Evolutionary conservation across 2,797 vertebrate genomes (phyloP), one percentile per base, ranked within the genome.

Genomic region (Sebastolobus alascanus): DNA sequence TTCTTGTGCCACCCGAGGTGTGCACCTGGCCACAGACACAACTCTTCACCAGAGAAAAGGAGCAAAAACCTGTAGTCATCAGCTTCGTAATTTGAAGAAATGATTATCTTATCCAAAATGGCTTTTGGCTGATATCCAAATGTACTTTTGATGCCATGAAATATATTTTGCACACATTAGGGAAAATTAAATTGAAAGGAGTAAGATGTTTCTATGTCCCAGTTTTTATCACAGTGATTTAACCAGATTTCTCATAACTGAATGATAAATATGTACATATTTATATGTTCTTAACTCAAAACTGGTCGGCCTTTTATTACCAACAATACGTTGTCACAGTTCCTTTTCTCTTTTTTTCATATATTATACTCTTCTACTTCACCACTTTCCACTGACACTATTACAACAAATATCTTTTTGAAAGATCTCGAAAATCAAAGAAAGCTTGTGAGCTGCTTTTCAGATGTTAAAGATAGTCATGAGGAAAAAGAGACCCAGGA

Each of bases 1-100:
- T 83, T 79, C 77, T 56, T 22, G 22, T 79, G 40, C 69, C 63
- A 72, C 76, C 80, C 50, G 74, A 79, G 65, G 79, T 61, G 68
- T 52, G 70, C 60, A 60, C 56, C 75, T 58, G 70, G 80, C 73
- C 18, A 14, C 69, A 72, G 54, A 77, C 46, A 64, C 65, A 40
- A 55, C 40, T 27, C 20, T 25, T 63, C 22, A 61, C 12, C 20
- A 22, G 25, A 33, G 58, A 65, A 38, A 56, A 37, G 35, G 4
- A n/a, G 13, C 6, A 35, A 35, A 72, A 68, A 46, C 25, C 20
- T 5, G 5, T 59, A 35, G 43, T 2, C 25, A 25, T 52, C 38
- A 29, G 50, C 14, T 38, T 65, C 18, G 4, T 46, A 29, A 67
- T 52, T 37, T 55, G 11, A 56, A 14, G 3, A 35, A 22, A 37